A percentile compares a stretch with the other conserved stretches of the same genome.
phyloP scores from a whole-genome alignment of 1,140 invertebrate species.

The Drosophila equinoxialis region DNA sequence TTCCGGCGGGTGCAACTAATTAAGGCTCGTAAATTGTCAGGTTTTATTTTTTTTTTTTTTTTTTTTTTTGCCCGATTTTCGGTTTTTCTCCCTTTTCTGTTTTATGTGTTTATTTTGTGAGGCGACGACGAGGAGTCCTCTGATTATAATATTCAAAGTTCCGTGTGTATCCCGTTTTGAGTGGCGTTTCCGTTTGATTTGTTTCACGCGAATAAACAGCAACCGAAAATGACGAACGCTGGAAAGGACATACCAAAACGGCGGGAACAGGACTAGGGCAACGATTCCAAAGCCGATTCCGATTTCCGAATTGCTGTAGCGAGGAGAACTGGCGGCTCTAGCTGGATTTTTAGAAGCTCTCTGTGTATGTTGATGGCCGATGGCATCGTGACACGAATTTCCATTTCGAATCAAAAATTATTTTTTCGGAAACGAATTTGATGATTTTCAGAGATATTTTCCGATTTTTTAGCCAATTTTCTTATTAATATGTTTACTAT shows the following conservation, averaged over 20 bases:
- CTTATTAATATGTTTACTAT: too few relatives aligned
- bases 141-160: constrained; percentile 50
- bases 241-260: constrained; percentile 27
- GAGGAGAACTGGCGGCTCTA: not conserved
- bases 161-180: constrained; percentile 42
- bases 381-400: constrained; percentile 13
- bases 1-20: constrained; percentile 59
- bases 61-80: not conserved
- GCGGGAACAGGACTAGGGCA: constrained; percentile 36
- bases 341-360: not conserved
- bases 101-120: constrained; percentile 54
- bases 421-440: too few relatives aligned
- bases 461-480: too few relatives aligned
- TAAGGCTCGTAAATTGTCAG: constrained; percentile 65
- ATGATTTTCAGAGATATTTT: too few relatives aligned
- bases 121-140: constrained; percentile 11
- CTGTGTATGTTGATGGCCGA: not conserved
- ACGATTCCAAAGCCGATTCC: constrained; percentile 41
- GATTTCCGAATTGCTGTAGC: not conserved
- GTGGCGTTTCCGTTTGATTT: constrained; percentile 59
- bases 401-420: too few relatives aligned
- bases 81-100: constrained; percentile 19
- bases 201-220: constrained; percentile 78
- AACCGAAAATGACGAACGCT: constrained; percentile 54
- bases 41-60: not conserved